Evolutionary conservation across 2,888 invertebrate species (phyloP), one percentile per base, ranked within the genome.

Genomic region (Cyaniris semiargus): DNA sequence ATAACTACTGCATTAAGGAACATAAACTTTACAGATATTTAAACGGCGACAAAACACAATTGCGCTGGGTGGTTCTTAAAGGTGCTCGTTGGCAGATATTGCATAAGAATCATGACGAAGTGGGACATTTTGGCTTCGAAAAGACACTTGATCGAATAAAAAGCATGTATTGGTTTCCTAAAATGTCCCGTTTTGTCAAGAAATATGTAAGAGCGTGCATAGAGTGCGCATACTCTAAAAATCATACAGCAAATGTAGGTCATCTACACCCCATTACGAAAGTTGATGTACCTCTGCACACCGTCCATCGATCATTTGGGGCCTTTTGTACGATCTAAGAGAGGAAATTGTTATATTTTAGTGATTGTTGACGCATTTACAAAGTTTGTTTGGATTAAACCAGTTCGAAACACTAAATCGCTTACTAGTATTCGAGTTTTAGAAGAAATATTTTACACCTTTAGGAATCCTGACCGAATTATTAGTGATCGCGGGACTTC

Each of bases 111-210:
- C 89, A 90, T 76, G 89, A 90, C 74, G 86, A 82, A n/a, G 79
- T 83, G 0, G 84, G 81, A 0, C 81, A 82, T 77, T 75, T 82
- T 38, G 81, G 81, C 0, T 15, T 76, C 1, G 77, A 78, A 76
- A 81, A 81, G 75, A 80, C 79, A 7, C 21, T 88, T 5, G 78
- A 83, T 7, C 79, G 82, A 34, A 78, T 89, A 10, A 78, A 80
- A 58, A 79, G 85, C 77, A 81, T 82, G n/a, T 91, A 89, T 81
- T 91, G 89, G 88, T 91, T 91, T 76, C 83, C 86, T 0, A 82
- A 84, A 13, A 88, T 90, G 88, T 81, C 82, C 70, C 76, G 80
- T 0, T 88, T 87, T 76, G 85, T 88, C 0, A 34, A 34, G 34
- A 34, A 34, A 34, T 34, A 38, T 38, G 38, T 38, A 38, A 38